These are phyloP conservation scores for Dorcus hopei DNA, from an alignment of 2,888 invertebrate genomes.

Conservation along the genomic window DNA sequence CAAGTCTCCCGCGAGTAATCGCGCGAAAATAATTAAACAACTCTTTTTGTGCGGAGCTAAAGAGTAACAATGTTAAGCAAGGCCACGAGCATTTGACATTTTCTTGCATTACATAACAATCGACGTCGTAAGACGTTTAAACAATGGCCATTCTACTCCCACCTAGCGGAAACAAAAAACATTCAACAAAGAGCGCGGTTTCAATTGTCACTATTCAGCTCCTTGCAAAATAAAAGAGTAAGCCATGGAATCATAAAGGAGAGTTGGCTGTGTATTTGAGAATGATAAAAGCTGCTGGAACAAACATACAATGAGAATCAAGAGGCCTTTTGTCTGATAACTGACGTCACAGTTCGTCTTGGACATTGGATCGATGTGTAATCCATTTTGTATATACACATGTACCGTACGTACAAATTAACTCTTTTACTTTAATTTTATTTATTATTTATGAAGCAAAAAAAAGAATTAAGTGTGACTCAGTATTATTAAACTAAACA, in stretches of 20 bases:
- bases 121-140: constrained; percentile 45
- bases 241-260: constrained; percentile 42
- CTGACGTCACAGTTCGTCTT: constrained; percentile 40
- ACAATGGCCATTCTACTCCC: constrained; percentile 45
- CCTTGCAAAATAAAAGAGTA: constrained; percentile 44
- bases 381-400: constrained; percentile 28
- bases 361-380: constrained; percentile 37
- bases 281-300: constrained; percentile 46
- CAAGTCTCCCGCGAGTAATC: too few relatives aligned
- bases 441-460: not conserved
- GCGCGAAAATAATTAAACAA: constrained; percentile 21
- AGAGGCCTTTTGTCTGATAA: constrained; percentile 44
- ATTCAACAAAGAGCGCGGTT: constrained; percentile 44
- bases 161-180: constrained; percentile 46
- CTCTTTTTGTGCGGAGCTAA: constrained; percentile 16
- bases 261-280: constrained; percentile 41
- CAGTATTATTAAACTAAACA: too few relatives aligned
- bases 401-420: constrained; percentile 6
- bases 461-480: too few relatives aligned
- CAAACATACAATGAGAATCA: constrained; percentile 46
- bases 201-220: constrained; percentile 48
- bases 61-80: constrained; percentile 30
- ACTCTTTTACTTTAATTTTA: not conserved
- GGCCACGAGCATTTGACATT: constrained; percentile 39
- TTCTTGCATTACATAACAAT: constrained; percentile 43